phyloP scores from a whole-genome alignment of 2,113 vertebrate species.

The Sander vitreus region DNA sequence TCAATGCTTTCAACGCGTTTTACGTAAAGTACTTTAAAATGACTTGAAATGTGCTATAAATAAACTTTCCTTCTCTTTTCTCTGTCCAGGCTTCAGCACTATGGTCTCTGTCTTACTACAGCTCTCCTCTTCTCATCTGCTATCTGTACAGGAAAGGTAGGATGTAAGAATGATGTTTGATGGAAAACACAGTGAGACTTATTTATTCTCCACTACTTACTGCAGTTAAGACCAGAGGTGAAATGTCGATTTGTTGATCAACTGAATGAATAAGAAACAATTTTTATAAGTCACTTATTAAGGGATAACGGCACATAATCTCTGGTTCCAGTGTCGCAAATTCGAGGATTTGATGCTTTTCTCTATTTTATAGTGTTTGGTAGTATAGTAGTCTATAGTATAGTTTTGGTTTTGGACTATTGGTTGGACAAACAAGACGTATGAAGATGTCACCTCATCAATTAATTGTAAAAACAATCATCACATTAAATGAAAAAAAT shows the following conservation, averaged over 20 bases:
- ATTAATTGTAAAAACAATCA: background rate
- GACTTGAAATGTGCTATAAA: too few species aligned
- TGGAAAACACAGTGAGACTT: background rate
- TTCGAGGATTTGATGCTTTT: background rate
- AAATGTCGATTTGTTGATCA: background rate
- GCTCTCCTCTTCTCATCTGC: conserved; percentile 90
- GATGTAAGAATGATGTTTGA: background rate
- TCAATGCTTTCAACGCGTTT: too few species aligned
- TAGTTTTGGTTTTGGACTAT: background rate
- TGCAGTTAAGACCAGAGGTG: background rate
- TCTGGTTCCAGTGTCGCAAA: background rate
- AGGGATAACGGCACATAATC: background rate
- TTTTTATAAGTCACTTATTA: background rate
- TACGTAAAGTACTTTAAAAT: too few species aligned
- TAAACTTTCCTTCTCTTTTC: conserved; percentile 14
- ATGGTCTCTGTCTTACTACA: conserved; percentile 93
- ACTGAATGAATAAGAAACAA: background rate
- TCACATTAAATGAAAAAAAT: background rate
- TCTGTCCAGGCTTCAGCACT: conserved; percentile 88
- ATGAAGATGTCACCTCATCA: background rate
- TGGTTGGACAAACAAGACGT: background rate
- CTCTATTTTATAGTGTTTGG: background rate
- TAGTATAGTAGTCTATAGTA: too few species aligned
- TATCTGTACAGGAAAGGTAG: conserved; percentile 95
- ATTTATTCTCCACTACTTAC: background rate